Percentiles rank a stretch among this genome's conserved stretches.
phyloP scores from a whole-genome alignment of 2,797 vertebrate species.

The Neosilurus hyrtlii region DNA sequence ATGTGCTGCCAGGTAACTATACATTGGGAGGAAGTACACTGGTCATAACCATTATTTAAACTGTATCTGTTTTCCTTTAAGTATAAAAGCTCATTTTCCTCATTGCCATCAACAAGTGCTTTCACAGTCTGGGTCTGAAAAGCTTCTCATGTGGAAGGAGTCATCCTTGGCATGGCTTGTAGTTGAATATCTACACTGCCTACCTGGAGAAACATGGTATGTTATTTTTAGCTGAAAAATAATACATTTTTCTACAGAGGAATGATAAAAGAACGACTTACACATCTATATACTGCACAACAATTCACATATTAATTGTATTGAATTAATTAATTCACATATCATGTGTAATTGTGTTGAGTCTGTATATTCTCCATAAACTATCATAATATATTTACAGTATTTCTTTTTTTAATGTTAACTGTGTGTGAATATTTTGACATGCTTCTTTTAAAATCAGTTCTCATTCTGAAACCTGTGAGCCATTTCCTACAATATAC shows the following conservation, averaged over 20 bases:
- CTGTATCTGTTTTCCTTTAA: background rate
- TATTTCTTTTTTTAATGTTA: background rate
- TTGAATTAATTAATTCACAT: background rate
- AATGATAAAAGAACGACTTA: background rate
- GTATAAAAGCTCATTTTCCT: too few species aligned
- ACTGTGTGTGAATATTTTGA: background rate
- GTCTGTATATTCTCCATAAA: background rate
- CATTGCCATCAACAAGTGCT: background rate
- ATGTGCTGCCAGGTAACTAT: conserved; percentile 23
- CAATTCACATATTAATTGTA: background rate
- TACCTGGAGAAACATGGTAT: background rate
- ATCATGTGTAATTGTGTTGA: background rate
- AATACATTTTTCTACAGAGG: background rate
- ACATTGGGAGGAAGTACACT: background rate
- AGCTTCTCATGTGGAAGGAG: conserved; percentile 16
- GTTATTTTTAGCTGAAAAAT: background rate
- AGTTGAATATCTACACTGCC: background rate
- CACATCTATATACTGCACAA: background rate
- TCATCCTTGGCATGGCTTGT: background rate
- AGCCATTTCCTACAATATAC: background rate
- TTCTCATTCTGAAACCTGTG: background rate
- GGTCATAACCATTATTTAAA: background rate
- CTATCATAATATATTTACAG: background rate
- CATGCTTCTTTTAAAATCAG: background rate
- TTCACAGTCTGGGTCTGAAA: conserved; percentile 27